Percentiles rank a stretch among this genome's conserved stretches.
phyloP scores from a whole-genome alignment of 2,113 vertebrate species.

The Cyanoramphus novaezelandiae region DNA sequence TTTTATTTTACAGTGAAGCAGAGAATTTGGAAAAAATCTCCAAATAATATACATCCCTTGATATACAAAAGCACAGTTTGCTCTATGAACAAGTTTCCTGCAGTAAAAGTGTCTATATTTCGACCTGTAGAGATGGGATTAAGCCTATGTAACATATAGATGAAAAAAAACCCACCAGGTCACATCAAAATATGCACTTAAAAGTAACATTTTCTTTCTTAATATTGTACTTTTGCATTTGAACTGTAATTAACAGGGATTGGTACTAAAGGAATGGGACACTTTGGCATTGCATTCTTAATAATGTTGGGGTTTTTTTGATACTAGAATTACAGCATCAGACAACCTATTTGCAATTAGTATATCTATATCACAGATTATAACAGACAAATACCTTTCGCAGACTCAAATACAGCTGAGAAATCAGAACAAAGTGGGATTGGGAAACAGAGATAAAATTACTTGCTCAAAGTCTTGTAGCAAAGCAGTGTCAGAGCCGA shows the following conservation, averaged over 20 bases:
- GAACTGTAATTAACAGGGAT: neutral
- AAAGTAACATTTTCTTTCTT: neutral
- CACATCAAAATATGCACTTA: neutral
- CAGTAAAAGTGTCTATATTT: neutral
- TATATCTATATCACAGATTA: neutral
- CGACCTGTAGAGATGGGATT: neutral
- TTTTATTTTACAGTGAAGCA: neutral
- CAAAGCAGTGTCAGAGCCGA: neutral
- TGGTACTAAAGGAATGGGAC: neutral
- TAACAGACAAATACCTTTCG: neutral
- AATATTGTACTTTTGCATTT: neutral
- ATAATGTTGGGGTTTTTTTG: rapidly evolving
- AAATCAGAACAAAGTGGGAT: neutral
- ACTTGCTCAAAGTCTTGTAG: neutral
- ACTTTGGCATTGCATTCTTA: neutral
- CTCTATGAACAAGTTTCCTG: neutral
- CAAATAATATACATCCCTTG: neutral
- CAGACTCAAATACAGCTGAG: neutral
- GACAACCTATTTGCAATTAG: neutral
- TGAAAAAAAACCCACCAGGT: neutral
- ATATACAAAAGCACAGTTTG: neutral
- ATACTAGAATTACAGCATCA: neutral
- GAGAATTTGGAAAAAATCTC: neutral
- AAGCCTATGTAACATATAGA: neutral
- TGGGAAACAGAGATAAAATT: neutral